Evolutionary conservation across 2,113 vertebrate genomes (phyloP), one percentile per base, ranked within the genome.

Genomic region (Etia nguti): DNA sequence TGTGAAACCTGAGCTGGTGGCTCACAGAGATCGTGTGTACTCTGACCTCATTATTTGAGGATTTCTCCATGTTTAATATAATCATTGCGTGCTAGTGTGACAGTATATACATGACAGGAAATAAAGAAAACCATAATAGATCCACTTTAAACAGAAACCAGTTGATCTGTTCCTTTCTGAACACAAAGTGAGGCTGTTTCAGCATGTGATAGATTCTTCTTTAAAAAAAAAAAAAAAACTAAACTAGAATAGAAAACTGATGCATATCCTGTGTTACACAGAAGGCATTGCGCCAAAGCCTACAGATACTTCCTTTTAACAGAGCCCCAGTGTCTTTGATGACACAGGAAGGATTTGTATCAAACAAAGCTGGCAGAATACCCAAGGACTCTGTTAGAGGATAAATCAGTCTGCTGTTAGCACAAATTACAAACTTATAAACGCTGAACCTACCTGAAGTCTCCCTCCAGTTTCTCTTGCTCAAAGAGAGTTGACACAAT

Each of bases 391-490:
- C 10, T 16, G 48, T n/a, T 29, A 2, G 43, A 36, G 50, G 18
- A 62, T 22, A 60, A 62, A 48, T 59, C 80, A 60, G 15, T 81
- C 5, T 81, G n/a, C 29, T 77, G 10, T 77, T 52, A 77, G 46
- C 43, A 52, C 26, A 77, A 52, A 77, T 77, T 77, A 34, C 10
- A 52, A 48, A 77, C 43, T 50, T 50, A 52, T 0, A 1, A 34
- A 52, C 10, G 11, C 8, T 2, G 4, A 48, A 68, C 81, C 43
- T 92, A 96, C 99, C 99, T 98, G 94, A 99, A 99, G 93, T 99
- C 97, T 10, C 99, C 98, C 56, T 99, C 99, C 87, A 99, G 96
- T 90, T 99, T 99, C 92, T 99, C 99, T 90, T 99, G 99, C 73
- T 98, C 96, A 80, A 98, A 97, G 90, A 99, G 95, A 83, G 97